Evolutionary conservation across 2,113 vertebrate species (phyloP), one percentile per base, ranked within the genome.

Genomic region (Zapus hudsonius): DNA sequence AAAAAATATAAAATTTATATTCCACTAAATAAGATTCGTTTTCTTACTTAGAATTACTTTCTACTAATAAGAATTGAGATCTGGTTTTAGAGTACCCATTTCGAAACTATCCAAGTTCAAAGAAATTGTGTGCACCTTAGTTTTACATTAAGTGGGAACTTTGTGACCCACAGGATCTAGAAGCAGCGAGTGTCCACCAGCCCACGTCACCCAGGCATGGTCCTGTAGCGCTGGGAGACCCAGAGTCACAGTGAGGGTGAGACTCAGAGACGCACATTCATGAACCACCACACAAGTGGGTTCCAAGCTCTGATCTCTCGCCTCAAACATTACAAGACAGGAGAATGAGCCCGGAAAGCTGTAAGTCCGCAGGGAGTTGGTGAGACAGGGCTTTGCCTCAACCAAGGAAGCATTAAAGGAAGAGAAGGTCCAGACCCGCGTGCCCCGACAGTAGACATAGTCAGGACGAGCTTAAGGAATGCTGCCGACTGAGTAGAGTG

Each of bases 1-100:
- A n/a, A n/a, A 86, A 76, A 95, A 55, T 67, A 31, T 29, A 76
- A 47, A 20, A 87, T 27, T 63, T 63, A 63, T 63, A 40, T 52
- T 52, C 52, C 16, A 52, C 52, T 13, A 52, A 52, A 52, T 52
- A 52, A 52, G 16, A 52, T 15, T 52, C 52, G 16, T 52, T n/a
- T 52, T 52, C 52, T 52, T 13, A 52, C 63, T 57, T 85, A 44
- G 23, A 89, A 70, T 31, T 70, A 66, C 36, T 61, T 47, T 55
- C 64, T n/a, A 12, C 27, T 72, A 72, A 40, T 59, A 81, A 91
- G 57, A 69, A 78, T 5, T 47, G 52, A 52, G 52, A 10, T 15
- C 11, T 17, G 0, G 3, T 3, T 33, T 40, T 61, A 27, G 82
- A 36, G 31, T 59, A n/a, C 20, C 1, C 7, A 5, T 22, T 19